A percentile compares a stretch with the other conserved stretches of the same genome.
Evolutionary conservation across 1,140 invertebrate species (phyloP).

Genomic region (Coenobita brevimanus): DNA sequence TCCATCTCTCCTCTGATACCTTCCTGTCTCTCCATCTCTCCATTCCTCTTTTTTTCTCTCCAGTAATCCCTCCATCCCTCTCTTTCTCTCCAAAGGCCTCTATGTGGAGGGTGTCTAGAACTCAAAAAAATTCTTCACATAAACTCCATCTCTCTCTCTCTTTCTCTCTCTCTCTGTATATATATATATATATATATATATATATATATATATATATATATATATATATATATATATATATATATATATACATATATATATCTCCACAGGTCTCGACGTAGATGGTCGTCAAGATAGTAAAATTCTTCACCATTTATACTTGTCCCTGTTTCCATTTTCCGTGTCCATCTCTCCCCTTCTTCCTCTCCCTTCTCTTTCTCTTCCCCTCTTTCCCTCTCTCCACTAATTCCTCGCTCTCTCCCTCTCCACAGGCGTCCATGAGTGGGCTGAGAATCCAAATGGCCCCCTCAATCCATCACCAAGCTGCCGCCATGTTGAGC

Average conservation of each 20-base stretch:
- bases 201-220: too few relatives aligned
- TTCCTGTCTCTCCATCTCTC: neutral
- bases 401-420: constrained; percentile 14
- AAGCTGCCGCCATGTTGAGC: constrained; percentile 88
- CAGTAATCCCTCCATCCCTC: neutral
- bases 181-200: too few relatives aligned
- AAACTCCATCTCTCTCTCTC: too few relatives aligned
- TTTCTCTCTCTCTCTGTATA: too few relatives aligned
- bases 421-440: constrained; percentile 65
- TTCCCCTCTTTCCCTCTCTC: neutral
- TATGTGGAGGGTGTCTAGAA: neutral
- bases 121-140: too few relatives aligned
- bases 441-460: constrained; percentile 67
- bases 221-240: too few relatives aligned
- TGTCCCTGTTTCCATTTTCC: neutral
- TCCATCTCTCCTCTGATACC: neutral
- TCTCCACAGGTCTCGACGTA: too few relatives aligned
- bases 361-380: neutral
- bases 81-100: neutral
- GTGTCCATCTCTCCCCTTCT: neutral
- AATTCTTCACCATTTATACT: neutral
- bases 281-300: too few relatives aligned
- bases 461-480: constrained; percentile 68
- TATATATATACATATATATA: too few relatives aligned
- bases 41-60: neutral